Evolutionary conservation across 2,888 invertebrate species (phyloP).

Genomic region (Ceraclea dissimilis): DNA sequence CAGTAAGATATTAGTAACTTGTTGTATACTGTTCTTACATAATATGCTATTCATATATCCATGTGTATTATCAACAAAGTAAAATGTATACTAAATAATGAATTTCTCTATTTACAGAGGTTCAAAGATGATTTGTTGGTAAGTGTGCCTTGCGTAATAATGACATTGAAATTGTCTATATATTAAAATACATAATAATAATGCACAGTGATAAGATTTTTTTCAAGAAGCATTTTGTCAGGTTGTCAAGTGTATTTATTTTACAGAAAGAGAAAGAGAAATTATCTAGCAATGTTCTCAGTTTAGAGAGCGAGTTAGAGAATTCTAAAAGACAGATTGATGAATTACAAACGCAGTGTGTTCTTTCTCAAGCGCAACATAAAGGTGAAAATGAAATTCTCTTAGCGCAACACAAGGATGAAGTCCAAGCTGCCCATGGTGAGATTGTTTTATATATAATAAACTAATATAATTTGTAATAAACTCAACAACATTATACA

Average conservation of each 20-base stretch:
- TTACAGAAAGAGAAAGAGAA: constrained; percentile 37
- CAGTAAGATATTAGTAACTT: constrained; percentile 11
- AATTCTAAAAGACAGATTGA: constrained; percentile 38
- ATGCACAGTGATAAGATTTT: no score
- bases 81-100: neutral
- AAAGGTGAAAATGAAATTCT: constrained; percentile 25
- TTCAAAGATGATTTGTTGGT: constrained; percentile 39
- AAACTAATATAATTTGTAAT: no score
- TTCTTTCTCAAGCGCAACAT: constrained; percentile 18
- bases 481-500: no score
- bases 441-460: neutral
- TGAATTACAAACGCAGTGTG: constrained; percentile 30
- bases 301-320: constrained; percentile 39
- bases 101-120: constrained; percentile 36
- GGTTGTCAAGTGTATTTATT: no score
- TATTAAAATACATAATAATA: no score
- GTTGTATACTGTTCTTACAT: neutral
- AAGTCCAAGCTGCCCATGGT: constrained; percentile 44
- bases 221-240: no score
- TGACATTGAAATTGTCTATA: no score
- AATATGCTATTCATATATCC: no score
- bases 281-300: constrained; percentile 47
- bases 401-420: constrained; percentile 41
- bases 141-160: no score
- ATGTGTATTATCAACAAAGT: no score